A percentile compares a stretch with the other conserved stretches of the same genome.
phyloP scores from a whole-genome alignment of 1,140 invertebrate genomes.

The Halesus radiatus region DNA sequence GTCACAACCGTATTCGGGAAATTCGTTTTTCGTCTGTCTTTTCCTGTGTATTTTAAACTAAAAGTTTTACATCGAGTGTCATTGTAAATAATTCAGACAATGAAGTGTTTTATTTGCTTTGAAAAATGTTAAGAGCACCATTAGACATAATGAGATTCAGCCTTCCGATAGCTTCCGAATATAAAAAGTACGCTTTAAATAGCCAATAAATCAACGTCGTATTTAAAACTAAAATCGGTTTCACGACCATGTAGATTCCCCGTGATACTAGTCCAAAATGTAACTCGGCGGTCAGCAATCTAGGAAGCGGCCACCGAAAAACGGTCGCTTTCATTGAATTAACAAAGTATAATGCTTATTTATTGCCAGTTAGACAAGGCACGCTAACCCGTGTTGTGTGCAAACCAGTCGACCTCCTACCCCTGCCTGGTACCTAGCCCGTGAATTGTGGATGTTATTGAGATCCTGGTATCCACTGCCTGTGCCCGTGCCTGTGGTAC shows the following conservation, averaged over 20 bases:
- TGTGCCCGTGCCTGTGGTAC: not conserved
- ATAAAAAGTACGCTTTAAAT: not conserved
- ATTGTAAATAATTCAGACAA: too few relatives aligned
- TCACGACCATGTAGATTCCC: conserved; percentile 53
- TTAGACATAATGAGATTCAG: too few relatives aligned
- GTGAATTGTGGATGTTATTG: too few relatives aligned
- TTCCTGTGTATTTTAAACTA: too few relatives aligned
- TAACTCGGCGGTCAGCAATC: conserved; percentile 55
- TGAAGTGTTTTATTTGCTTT: too few relatives aligned
- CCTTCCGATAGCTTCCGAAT: not conserved
- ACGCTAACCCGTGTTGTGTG: conserved; percentile 43
- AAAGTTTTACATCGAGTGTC: too few relatives aligned
- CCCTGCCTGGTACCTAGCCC: too few relatives aligned
- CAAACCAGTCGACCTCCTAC: too few relatives aligned
- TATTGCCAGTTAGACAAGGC: conserved; percentile 51
- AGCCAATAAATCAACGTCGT: conserved; percentile 55
- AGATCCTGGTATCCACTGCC: too few relatives aligned
- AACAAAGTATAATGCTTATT: conserved; percentile 58
- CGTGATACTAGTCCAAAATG: conserved; percentile 45
- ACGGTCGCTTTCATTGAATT: conserved; percentile 57
- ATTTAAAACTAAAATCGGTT: conserved; percentile 55
- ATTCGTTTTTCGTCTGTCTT: too few relatives aligned
- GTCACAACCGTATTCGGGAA: too few relatives aligned
- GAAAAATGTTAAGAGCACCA: too few relatives aligned
- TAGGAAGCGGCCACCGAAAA: conserved; percentile 55